phyloP scores from a whole-genome alignment of 2,113 vertebrate genomes.

The Riparia riparia region DNA sequence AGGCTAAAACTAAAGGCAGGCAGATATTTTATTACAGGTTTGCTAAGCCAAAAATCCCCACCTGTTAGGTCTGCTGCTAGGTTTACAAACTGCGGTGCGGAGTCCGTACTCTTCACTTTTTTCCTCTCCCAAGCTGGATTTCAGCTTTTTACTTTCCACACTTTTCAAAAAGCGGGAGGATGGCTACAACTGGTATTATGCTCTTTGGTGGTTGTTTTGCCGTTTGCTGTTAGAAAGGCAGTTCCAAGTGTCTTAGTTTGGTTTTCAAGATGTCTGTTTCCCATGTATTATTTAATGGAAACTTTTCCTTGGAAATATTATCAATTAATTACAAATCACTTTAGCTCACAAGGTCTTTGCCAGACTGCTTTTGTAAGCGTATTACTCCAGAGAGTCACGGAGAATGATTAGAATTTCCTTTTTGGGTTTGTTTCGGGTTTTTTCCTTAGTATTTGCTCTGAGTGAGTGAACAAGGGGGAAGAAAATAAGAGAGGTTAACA shows the following conservation, averaged over 20 bases:
- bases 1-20: background rate
- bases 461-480: background rate
- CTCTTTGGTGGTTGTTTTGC: background rate
- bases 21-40: background rate
- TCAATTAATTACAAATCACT: background rate
- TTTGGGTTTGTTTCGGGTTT: background rate
- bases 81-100: accelerated
- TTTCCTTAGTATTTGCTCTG: background rate
- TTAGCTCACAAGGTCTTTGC: background rate
- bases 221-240: background rate
- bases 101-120: background rate
- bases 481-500: background rate
- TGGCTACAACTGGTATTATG: background rate
- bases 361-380: background rate
- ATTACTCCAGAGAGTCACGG: background rate
- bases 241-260: background rate
- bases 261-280: background rate
- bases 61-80: background rate
- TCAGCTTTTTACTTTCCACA: background rate
- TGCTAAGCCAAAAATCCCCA: background rate
- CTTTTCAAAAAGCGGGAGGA: background rate
- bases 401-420: background rate
- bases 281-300: background rate
- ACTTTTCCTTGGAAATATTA: constrained; percentile 21
- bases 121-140: background rate